Conservation (phyloP, 2,797 vertebrate species). For the Pangasius sanitwongsei region DNA sequence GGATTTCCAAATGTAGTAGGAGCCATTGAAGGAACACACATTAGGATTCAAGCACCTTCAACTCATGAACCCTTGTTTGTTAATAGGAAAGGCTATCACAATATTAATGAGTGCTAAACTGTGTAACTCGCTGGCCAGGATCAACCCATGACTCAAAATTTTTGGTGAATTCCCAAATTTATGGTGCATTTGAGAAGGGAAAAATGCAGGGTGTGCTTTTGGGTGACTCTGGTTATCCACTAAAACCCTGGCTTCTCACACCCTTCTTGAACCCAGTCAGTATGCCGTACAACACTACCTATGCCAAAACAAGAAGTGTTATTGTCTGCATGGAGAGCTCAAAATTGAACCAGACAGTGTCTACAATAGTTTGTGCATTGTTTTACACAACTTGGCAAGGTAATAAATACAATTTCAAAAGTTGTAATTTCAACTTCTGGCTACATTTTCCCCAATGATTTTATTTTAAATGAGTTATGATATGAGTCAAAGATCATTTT, state of each 20-base stretch:
- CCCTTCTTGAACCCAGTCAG: constrained; percentile 16
- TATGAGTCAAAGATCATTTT: no score
- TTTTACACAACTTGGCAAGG: not conserved
- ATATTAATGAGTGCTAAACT: constrained; percentile 5
- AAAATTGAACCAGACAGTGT: not conserved
- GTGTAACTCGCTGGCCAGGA: constrained; percentile 20
- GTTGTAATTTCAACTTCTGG: not conserved
- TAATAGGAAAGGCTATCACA: constrained; percentile 26
- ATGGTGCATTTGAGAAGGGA: constrained; percentile 12
- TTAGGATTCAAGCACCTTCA: constrained; percentile 17
- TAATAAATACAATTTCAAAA: not conserved
- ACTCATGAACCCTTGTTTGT: constrained; percentile 1
- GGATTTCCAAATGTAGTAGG: not conserved
- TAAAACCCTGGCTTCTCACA: constrained; percentile 35
- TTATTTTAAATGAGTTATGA: no score
- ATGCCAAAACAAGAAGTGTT: no score
- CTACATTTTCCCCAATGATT: no score
- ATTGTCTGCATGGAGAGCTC: no score
- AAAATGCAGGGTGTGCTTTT: constrained; percentile 12
- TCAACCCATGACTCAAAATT: constrained; percentile 5
- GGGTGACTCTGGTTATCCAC: constrained; percentile 27
- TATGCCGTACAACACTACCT: no score
- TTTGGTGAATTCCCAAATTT: constrained; percentile 4
- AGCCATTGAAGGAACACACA: constrained; percentile 16
- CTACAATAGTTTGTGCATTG: not conserved